Conservation (phyloP, 2,113 vertebrate genomes). For the Aviceda subcristata region DNA sequence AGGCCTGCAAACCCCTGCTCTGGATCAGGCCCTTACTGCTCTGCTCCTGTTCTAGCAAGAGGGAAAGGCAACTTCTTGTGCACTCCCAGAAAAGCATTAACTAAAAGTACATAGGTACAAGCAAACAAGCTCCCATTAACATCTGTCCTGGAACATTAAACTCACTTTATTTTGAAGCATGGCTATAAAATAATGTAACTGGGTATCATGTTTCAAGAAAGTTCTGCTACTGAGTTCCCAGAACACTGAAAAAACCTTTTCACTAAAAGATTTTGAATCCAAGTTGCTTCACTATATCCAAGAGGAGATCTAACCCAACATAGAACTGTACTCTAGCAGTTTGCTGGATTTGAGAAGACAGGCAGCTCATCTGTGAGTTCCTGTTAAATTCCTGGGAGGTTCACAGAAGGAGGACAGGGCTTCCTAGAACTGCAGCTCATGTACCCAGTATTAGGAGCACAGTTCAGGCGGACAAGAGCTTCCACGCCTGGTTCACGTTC, state of each 20-base stretch:
- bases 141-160: not conserved
- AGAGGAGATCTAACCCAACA: accelerated
- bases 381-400: not conserved
- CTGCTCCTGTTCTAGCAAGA: not conserved
- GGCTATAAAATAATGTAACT: accelerated
- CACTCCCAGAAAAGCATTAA: not conserved
- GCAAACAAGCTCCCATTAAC: not conserved
- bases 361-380: accelerated
- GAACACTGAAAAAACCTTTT: not conserved
- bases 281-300: not conserved
- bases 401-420: not conserved
- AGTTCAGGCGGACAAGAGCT: not conserved
- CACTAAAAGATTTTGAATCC: accelerated
- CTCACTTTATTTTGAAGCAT: not conserved
- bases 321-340: not conserved
- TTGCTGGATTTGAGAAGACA: not conserved
- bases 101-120: not conserved
- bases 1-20: not conserved
- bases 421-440: not conserved
- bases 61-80: not conserved
- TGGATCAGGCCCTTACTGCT: not conserved
- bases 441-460: not conserved
- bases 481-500: not conserved
- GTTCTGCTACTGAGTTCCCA: not conserved
- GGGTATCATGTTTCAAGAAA: accelerated